A percentile compares a stretch with the other conserved stretches of the same genome.
These are phyloP conservation scores for Scytalopus superciliaris DNA, from an alignment of 2,113 vertebrate genomes.

Conservation along the genomic window DNA sequence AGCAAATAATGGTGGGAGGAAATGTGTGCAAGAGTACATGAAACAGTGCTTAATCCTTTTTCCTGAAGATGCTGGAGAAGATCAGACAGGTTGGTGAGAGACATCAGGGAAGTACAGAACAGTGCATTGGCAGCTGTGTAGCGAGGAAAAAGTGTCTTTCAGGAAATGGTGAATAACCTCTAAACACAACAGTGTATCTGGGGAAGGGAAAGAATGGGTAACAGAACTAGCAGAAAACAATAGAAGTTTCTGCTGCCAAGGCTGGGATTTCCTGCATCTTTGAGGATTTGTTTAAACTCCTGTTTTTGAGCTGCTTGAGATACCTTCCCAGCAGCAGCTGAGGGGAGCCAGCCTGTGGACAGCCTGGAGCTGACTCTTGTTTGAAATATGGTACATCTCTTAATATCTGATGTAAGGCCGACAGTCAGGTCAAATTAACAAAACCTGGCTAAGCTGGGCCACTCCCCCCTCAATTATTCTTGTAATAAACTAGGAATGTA, in stretches of 20 bases:
- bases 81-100: neutral
- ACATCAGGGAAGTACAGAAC: neutral
- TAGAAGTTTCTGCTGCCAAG: neutral
- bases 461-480: neutral
- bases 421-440: neutral
- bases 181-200: neutral
- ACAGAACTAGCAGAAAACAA: neutral
- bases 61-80: neutral
- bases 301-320: neutral
- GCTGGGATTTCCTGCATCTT: neutral
- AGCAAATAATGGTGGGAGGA: neutral
- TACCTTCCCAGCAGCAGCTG: neutral
- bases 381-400: neutral
- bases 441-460: neutral
- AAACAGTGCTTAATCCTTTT: neutral
- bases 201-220: neutral
- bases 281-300: neutral
- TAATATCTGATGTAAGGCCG: neutral
- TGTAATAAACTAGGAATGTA: neutral
- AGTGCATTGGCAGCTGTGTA: neutral
- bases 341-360: too few relatives aligned
- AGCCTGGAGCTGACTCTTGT: neutral
- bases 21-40: neutral
- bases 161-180: conserved; percentile 37
- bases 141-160: neutral